A percentile compares a stretch with the other conserved stretches of the same genome.
Conservation (phyloP, 2,888 invertebrate genomes). For the Stenodema calcarata region DNA sequence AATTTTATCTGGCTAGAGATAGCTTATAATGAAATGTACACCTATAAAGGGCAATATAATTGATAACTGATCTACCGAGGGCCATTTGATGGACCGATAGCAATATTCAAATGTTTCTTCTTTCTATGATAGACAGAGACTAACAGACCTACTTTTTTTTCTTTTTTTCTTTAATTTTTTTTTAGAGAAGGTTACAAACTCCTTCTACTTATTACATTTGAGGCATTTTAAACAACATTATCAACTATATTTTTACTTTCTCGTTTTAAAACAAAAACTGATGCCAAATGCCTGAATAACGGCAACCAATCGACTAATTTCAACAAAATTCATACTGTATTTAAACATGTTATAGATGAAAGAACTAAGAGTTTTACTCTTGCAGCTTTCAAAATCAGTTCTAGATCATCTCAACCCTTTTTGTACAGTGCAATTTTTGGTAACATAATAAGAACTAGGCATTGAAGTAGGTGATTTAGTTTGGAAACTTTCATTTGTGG, state of each 20-base stretch:
- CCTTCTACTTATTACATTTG: slow-evolving; percentile 54
- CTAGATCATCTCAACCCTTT: background rate
- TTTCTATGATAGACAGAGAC: slow-evolving; percentile 7
- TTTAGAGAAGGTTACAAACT: background rate
- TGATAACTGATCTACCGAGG: background rate
- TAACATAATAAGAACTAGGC: background rate
- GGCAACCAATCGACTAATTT: background rate
- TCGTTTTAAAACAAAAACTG: background rate
- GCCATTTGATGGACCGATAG: slow-evolving; percentile 32
- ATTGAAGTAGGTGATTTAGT: background rate
- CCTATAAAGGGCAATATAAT: slow-evolving; percentile 27
- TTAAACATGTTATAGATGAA: background rate
- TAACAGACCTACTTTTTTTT: slow-evolving; percentile 3
- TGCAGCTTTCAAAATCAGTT: background rate
- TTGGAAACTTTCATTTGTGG: background rate
- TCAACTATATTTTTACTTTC: slow-evolving; percentile 1
- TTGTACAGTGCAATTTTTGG: background rate
- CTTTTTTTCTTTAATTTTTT: background rate
- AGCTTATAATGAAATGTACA: slow-evolving; percentile 46
- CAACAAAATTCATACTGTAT: background rate
- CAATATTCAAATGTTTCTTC: background rate
- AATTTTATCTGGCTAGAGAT: slow-evolving; percentile 16
- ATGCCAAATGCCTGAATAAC: background rate
- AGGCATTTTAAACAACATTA: slow-evolving; percentile 43
- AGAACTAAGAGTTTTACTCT: background rate